Conservation (phyloP, 2,113 vertebrate species). For the Pampusana beccarii region DNA sequence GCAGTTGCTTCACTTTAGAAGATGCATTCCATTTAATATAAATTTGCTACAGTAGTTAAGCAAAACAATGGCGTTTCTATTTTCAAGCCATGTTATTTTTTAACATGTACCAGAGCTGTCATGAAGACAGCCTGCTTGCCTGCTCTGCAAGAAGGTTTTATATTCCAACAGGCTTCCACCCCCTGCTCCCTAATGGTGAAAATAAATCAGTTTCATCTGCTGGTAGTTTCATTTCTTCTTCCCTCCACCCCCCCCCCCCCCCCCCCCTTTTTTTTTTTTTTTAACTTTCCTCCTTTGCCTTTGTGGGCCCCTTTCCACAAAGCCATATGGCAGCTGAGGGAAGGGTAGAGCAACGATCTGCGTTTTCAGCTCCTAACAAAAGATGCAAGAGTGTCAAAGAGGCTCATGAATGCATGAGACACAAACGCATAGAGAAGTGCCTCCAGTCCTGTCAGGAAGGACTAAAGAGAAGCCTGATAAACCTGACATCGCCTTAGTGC, state of each 20-base stretch:
- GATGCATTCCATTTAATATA: constrained; percentile 67
- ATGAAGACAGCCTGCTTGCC: constrained; percentile 70
- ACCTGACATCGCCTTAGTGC: constrained; percentile 53
- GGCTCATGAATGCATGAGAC: constrained; percentile 85
- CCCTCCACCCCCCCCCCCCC: background rate
- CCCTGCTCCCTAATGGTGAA: constrained; percentile 60
- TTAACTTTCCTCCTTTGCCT: constrained; percentile 46
- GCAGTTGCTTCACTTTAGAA: constrained; percentile 36
- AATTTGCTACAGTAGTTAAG: constrained; percentile 71
- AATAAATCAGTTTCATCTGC: constrained; percentile 91
- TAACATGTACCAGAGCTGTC: constrained; percentile 64
- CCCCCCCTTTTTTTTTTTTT: fast-evolving
- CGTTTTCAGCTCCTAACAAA: constrained; percentile 84
- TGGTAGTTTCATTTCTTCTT: constrained; percentile 71
- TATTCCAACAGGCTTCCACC: constrained; percentile 70
- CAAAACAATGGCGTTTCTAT: constrained; percentile 77
- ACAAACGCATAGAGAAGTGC: constrained; percentile 66
- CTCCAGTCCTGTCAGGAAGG: constrained; percentile 70
- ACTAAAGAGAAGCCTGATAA: constrained; percentile 57
- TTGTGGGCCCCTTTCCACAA: constrained; percentile 76
- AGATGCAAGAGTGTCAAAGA: constrained; percentile 79
- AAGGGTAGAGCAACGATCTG: constrained; percentile 73
- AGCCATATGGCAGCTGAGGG: constrained; percentile 95
- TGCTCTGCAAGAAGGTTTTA: constrained; percentile 61
- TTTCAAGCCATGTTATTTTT: constrained; percentile 68